Percentiles rank a stretch among this genome's conserved stretches.
phyloP scores from a whole-genome alignment of 1,140 invertebrate species.

The Maniola jurtina region DNA sequence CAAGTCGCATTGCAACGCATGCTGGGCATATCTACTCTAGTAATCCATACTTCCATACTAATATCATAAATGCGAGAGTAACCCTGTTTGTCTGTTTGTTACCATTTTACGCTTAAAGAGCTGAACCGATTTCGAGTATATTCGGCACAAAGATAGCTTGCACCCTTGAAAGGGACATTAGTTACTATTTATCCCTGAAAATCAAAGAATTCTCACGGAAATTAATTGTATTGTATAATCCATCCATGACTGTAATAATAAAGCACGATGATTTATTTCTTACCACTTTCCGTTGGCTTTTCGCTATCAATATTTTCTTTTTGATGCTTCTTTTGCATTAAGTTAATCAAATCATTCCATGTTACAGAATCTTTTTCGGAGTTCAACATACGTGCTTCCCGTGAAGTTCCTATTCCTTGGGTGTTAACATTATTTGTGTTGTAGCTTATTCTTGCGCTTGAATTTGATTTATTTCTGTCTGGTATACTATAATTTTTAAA shows the following conservation, averaged over 20 bases:
- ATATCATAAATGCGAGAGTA: too few species aligned
- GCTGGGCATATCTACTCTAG: too few species aligned
- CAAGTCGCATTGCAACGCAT: too few species aligned
- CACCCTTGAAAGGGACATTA: background rate
- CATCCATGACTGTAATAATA: too few species aligned
- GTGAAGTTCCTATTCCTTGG: conserved; percentile 12
- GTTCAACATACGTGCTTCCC: conserved; percentile 52
- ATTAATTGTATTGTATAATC: too few species aligned
- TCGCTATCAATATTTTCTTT: conserved; percentile 26
- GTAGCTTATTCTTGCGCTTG: conserved; percentile 33
- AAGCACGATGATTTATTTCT: conserved; percentile 1
- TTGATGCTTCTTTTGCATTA: conserved; percentile 47
- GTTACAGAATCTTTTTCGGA: conserved; percentile 46
- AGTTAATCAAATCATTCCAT: conserved; percentile 62
- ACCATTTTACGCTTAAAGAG: too few species aligned
- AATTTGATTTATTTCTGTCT: conserved; percentile 58
- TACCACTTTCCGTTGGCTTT: conserved; percentile 31
- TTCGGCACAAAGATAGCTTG: background rate
- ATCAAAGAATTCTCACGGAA: too few species aligned
- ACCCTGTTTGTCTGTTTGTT: too few species aligned
- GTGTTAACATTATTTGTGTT: background rate
- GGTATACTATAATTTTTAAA: conserved; percentile 78
- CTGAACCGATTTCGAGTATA: too few species aligned
- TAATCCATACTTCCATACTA: too few species aligned
- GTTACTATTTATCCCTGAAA: too few species aligned